These are phyloP conservation scores for Hylaea fasciaria DNA, from an alignment of 2,888 invertebrate genomes.

Conservation along the genomic window DNA sequence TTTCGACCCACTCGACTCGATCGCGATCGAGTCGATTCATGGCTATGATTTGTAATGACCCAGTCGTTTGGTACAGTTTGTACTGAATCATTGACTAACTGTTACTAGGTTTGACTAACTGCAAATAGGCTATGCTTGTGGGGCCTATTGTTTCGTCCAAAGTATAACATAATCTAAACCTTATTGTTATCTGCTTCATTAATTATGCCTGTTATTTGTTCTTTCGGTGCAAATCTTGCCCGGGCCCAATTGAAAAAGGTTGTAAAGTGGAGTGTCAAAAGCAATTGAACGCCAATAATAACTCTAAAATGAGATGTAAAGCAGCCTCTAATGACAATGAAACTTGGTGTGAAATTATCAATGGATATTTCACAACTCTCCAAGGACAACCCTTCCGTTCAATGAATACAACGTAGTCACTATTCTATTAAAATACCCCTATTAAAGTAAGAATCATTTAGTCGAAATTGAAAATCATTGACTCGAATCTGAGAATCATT, in stretches of 20 bases:
- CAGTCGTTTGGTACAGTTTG: slow-evolving; percentile 1
- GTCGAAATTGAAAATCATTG: slow-evolving; percentile 34
- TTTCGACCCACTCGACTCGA: slow-evolving; percentile 17
- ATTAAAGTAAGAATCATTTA: slow-evolving; percentile 21
- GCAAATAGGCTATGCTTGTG: no score
- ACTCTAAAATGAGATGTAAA: slow-evolving; percentile 51
- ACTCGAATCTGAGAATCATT: slow-evolving; percentile 50
- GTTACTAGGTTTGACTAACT: no score
- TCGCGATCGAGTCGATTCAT: neutral
- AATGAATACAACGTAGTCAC: slow-evolving; percentile 55
- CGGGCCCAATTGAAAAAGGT: no score
- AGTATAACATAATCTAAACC: no score
- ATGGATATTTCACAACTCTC: slow-evolving; percentile 49
- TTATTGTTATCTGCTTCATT: no score
- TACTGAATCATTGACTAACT: neutral
- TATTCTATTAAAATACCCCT: slow-evolving; percentile 47
- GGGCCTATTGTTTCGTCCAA: no score
- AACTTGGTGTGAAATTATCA: slow-evolving; percentile 64
- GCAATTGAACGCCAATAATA: slow-evolving; percentile 7
- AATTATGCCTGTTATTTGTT: no score
- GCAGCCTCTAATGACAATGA: slow-evolving; percentile 56
- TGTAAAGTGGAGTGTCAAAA: no score
- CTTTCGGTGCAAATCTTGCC: no score
- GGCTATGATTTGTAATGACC: slow-evolving; percentile 20
- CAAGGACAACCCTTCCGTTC: slow-evolving; percentile 49